Conservation (phyloP, 2,113 vertebrate species). For the Pterocles orientalis region DNA sequence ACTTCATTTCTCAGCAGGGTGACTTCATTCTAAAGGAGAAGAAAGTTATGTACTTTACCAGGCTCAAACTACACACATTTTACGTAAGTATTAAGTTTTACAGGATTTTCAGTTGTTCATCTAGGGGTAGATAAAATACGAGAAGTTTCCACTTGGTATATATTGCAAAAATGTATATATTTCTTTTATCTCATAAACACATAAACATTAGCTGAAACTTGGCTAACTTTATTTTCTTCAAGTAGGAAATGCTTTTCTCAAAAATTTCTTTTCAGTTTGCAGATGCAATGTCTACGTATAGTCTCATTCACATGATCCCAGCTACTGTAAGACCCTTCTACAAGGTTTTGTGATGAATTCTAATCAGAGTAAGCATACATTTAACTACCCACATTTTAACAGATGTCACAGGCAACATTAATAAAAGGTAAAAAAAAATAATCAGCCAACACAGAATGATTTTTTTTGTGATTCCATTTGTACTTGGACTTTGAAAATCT, state of each 20-base stretch:
- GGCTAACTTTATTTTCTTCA: neutral
- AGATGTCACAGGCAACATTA: neutral
- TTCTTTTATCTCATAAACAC: conserved; percentile 11
- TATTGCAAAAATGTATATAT: neutral
- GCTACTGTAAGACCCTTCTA: neutral
- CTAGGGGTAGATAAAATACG: conserved; percentile 53
- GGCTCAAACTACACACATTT: conserved; percentile 58
- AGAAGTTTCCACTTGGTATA: neutral
- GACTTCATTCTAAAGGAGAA: conserved; percentile 92
- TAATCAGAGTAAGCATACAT: neutral
- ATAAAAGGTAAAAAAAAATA: neutral
- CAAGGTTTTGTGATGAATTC: conserved; percentile 5
- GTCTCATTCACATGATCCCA: neutral
- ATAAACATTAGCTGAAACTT: neutral
- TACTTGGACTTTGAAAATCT: neutral
- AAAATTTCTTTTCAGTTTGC: conserved; percentile 12
- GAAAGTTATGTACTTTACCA: conserved; percentile 77
- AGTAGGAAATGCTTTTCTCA: neutral
- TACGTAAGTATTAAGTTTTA: conserved; percentile 62
- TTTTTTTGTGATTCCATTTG: neutral
- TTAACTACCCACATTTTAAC: neutral
- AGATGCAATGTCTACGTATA: neutral
- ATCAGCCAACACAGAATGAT: neutral
- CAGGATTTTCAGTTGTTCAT: conserved; percentile 60
- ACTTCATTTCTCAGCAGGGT: conserved; percentile 99